Base-by-base conservation (phyloP, 2,797 vertebrate species). In the Rachycentron canadum region DNA sequence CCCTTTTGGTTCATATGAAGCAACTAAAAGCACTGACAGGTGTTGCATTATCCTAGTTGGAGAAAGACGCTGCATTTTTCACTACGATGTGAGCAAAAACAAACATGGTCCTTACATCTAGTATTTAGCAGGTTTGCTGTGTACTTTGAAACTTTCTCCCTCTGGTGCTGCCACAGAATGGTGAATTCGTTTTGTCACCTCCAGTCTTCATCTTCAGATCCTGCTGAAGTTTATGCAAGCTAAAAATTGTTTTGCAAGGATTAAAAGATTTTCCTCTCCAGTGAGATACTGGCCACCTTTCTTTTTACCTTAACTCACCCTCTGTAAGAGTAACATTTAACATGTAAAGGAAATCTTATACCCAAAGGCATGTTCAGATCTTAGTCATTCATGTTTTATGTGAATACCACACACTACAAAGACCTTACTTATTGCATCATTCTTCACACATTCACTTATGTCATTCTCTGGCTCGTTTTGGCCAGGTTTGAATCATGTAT, bases 281-380 rank as follows among this genome's bases (percentile, higher is more conserved):
- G 36, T 12, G 17, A 41, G 32, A 34, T 34, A 12, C 9, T 19
- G 49, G 11, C 8, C 43, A 26, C 60, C 14, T 65, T 36, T 41
- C 14, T 28, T 61, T n/a, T 69, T 23, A 74, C 55, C 58, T 72
- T 38, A 69, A 21, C 55, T 70, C 66, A 26, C 12, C 50, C 21
- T 59, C 10, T 58, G 38, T 73, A 38, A 59, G 61, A 58, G 25
- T 43, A 53, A 32, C 52, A 60, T 72, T 78, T 61, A 73, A 41
- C 34, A 65, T 56, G 45, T 16, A n/a, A 73, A 73, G 17, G 34
- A 49, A 63, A 40, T 19, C 5, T 45, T 17, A 32, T 49, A 64
- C 78, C 84, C 66, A n/a, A 38, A 76, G 79, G 79, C 76, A 57
- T 47, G 38, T 77, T 43, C 52, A 16, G 41, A 58, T 62, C 23